phyloP scores from a whole-genome alignment of 2,888 invertebrate genomes.

The Cosmia pyralina region DNA sequence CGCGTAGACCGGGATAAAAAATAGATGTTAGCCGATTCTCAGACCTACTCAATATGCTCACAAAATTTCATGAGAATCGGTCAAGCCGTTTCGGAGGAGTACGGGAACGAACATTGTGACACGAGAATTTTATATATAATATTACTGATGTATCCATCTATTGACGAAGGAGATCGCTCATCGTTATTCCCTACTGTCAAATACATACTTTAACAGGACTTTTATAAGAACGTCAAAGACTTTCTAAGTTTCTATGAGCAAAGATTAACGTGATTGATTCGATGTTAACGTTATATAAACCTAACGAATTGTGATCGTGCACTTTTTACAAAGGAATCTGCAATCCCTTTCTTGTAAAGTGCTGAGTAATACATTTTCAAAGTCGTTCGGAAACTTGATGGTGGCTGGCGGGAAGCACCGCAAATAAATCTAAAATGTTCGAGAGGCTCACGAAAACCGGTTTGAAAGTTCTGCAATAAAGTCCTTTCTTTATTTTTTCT shows the following conservation, averaged over 20 bases:
- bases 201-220: constrained; percentile 17
- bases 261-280: constrained; percentile 65
- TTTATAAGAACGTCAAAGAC: constrained; percentile 21
- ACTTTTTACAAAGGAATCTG: constrained; percentile 37
- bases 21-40: too few relatives aligned
- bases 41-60: too few relatives aligned
- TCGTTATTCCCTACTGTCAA: constrained; percentile 31
- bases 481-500: constrained; percentile 38
- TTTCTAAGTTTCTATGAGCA: constrained; percentile 54
- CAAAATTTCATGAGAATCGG: too few relatives aligned
- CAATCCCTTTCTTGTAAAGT: constrained; percentile 25
- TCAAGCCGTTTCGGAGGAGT: too few relatives aligned
- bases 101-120: too few relatives aligned
- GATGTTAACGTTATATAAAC: constrained; percentile 43
- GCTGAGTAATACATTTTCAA: constrained; percentile 40
- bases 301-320: constrained; percentile 35
- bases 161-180: constrained; percentile 34
- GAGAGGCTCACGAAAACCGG: constrained; percentile 33
- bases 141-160: background rate
- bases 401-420: constrained; percentile 13
- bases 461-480: constrained; percentile 49
- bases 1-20: too few relatives aligned
- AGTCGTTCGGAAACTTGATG: constrained; percentile 46
- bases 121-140: too few relatives aligned
- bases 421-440: constrained; percentile 48